Evolutionary conservation across 1,140 invertebrate genomes (phyloP), one percentile per base, ranked within the genome.

Genomic region (Aradophagus sp.): DNA sequence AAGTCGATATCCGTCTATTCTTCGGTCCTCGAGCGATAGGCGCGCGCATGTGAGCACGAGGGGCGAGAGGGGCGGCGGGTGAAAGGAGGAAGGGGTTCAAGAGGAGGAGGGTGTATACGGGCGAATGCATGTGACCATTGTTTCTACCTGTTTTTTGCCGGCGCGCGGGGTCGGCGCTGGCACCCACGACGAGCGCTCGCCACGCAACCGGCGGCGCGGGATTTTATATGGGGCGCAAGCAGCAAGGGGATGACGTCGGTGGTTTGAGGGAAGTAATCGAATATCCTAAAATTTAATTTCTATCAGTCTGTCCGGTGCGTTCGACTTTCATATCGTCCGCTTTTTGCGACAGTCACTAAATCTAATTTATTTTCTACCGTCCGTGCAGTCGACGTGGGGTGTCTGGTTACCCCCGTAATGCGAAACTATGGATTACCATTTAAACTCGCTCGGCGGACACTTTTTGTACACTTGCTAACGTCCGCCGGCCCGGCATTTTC

Each of bases 241-340:
- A 62, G 59, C 68, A 74, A 68, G 58, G 63, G 58, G 58, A 58
- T 67, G 62, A 70, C 47, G 61, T 12, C 56, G 53, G 42, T 56
- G 53, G 66, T 70, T 66, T 73, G 74, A 67, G 56, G 68, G 63
- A 77, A 77, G 79, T 84, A 85, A 85, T 85, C 81, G 82, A 84
- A 84, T 85, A 83, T 84, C 77, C 81, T 83, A 82, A 79, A 84
- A 85, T 85, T 85, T 82, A 82, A 85, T 85, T 84, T 83, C 81
- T 82, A 85, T 85, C 82, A 83, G 81, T 78, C 80, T 77, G 80
- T 75, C 77, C 80, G 66, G 52, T 69, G 70, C 78, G 76, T 83
- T 81, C 82, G 81, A 84, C 82, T 85, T 83, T 83, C 83, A 83
- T 85, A 84, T 82, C 81, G 77, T 75, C 69, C 81, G 80, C 80